Conservation (phyloP, 2,113 vertebrate species). For the Polypterus bichir region DNA sequence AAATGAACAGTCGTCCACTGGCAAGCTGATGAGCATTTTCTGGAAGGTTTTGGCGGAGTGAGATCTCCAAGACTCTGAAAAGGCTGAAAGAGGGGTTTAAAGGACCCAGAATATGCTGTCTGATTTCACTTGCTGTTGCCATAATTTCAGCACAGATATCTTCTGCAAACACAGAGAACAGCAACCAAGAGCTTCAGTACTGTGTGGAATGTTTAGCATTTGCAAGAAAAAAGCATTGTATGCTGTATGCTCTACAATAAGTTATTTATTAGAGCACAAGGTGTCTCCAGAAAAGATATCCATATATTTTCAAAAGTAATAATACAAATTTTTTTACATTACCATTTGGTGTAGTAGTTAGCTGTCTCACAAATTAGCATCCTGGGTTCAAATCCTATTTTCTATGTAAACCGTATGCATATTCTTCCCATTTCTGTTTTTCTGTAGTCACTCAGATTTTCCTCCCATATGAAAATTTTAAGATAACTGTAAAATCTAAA, state of each 20-base stretch:
- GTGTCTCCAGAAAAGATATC: neutral
- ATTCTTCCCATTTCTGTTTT: no score
- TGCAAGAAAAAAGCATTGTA: no score
- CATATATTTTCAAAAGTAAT: neutral
- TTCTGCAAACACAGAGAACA: conserved; percentile 24
- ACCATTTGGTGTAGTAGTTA: no score
- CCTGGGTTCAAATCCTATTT: no score
- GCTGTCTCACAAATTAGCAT: no score
- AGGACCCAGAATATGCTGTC: conserved; percentile 52
- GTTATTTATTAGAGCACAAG: no score
- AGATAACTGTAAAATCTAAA: no score
- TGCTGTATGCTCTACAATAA: neutral
- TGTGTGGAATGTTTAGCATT: neutral
- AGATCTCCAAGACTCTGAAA: conserved; percentile 39
- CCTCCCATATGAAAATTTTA: no score
- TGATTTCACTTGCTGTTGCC: conserved; percentile 37
- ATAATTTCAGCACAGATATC: conserved; percentile 44
- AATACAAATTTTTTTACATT: no score
- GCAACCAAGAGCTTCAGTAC: fast-evolving
- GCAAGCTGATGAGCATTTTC: conserved; percentile 61
- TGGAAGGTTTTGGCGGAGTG: conserved; percentile 47
- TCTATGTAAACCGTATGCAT: no score
- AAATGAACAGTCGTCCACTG: conserved; percentile 58
- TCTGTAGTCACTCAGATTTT: no score
- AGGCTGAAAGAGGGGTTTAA: conserved; percentile 57